Percentiles rank a stretch among this genome's conserved stretches.
Conservation (phyloP, 2,888 invertebrate species). For the Ophion obscuratus region DNA sequence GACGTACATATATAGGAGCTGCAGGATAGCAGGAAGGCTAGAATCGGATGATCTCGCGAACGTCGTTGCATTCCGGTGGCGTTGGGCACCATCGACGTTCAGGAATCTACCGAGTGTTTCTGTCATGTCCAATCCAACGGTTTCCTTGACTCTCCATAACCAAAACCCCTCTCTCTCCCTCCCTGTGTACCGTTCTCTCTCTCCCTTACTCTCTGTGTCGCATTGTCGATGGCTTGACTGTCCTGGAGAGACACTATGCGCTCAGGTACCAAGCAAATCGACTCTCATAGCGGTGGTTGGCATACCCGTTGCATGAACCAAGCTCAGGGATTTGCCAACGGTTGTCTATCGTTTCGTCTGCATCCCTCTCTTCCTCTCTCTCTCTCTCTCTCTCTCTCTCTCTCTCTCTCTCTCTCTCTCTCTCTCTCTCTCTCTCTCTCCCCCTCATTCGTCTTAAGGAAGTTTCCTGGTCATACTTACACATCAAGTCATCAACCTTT, state of each 20-base stretch:
- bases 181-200: constrained; percentile 9
- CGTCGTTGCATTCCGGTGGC: constrained; percentile 64
- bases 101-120: constrained; percentile 62
- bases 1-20: constrained; percentile 33
- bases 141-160: constrained; percentile 44
- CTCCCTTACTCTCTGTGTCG: constrained; percentile 37
- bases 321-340: constrained; percentile 55
- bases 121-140: constrained; percentile 53
- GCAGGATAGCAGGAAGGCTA: constrained; percentile 27
- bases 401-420: background rate
- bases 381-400: background rate
- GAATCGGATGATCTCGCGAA: constrained; percentile 56
- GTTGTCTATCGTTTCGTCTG: constrained; percentile 32
- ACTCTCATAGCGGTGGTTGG: constrained; percentile 69
- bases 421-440: background rate
- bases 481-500: too few relatives aligned
- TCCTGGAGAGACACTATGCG: constrained; percentile 72
- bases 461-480: too few relatives aligned
- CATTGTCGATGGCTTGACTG: constrained; percentile 65
- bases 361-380: background rate
- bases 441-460: too few relatives aligned
- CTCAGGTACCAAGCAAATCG: constrained; percentile 74
- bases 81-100: constrained; percentile 61
- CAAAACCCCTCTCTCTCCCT: constrained; percentile 12
- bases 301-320: constrained; percentile 65